Conservation (phyloP, 2,888 invertebrate genomes). For the Lymantria dispar region DNA sequence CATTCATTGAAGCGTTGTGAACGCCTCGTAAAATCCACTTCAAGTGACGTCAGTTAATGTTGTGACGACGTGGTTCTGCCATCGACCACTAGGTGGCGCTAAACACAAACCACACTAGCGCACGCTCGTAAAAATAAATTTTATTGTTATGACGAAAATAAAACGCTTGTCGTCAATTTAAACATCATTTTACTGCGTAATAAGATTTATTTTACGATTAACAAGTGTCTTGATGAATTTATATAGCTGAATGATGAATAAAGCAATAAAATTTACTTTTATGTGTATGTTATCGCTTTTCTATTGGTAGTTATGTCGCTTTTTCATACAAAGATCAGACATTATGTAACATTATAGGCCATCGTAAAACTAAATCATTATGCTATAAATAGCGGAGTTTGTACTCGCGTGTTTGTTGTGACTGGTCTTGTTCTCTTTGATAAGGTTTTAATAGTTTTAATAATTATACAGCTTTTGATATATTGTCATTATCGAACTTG, state of each 20-base stretch:
- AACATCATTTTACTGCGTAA: conserved; percentile 80
- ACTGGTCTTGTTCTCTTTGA: conserved; percentile 31
- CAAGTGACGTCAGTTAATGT: conserved; percentile 55
- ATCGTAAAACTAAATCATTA: conserved; percentile 56
- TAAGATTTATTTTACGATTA: conserved; percentile 83
- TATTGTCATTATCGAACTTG: background rate
- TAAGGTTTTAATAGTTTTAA: background rate
- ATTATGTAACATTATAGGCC: conserved; percentile 52
- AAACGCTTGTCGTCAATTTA: conserved; percentile 83
- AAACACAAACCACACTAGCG: conserved; percentile 48
- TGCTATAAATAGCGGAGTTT: conserved; percentile 41
- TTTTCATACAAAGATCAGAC: conserved; percentile 52
- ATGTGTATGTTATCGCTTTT: conserved; percentile 70
- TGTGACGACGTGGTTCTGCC: conserved; percentile 49
- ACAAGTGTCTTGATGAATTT: conserved; percentile 82
- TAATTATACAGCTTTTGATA: background rate
- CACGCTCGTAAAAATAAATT: conserved; percentile 79
- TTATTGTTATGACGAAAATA: conserved; percentile 83
- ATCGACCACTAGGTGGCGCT: conserved; percentile 66
- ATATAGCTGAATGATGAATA: conserved; percentile 78
- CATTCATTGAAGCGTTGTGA: conserved; percentile 62
- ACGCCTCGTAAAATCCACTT: conserved; percentile 60
- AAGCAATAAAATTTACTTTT: conserved; percentile 76
- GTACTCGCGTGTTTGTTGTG: conserved; percentile 23
- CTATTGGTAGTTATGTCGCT: conserved; percentile 71